phyloP scores from a whole-genome alignment of 1,140 invertebrate species.

The Drosophila ironensis region DNA sequence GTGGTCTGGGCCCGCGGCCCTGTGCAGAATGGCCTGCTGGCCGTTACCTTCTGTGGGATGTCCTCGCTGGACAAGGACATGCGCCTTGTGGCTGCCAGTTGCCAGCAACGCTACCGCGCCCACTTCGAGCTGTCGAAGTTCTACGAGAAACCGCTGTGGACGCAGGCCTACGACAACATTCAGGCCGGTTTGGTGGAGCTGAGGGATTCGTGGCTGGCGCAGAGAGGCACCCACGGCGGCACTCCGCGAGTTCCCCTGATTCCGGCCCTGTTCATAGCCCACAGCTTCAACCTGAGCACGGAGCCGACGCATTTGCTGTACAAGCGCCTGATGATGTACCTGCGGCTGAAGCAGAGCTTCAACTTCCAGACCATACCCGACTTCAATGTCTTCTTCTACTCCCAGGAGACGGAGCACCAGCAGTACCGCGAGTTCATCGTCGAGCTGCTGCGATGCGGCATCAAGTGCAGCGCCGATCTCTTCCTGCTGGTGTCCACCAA shows the following conservation, averaged over 20 bases:
- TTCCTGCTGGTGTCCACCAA: conserved; percentile 84
- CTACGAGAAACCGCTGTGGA: conserved; percentile 82
- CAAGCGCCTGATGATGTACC: conserved; percentile 85
- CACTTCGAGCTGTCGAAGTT: conserved; percentile 81
- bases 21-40: conserved; percentile 85
- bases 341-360: conserved; percentile 86
- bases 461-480: conserved; percentile 84
- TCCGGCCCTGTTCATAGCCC: conserved; percentile 86
- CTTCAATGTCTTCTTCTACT: conserved; percentile 87
- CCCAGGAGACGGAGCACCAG: conserved; percentile 84
- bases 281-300: conserved; percentile 84
- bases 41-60: conserved; percentile 84
- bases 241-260: conserved; percentile 84
- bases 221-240: conserved; percentile 66
- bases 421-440: conserved; percentile 86
- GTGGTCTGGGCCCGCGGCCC: conserved; percentile 85
- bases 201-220: conserved; percentile 65
- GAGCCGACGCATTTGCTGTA: conserved; percentile 86
- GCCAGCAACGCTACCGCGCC: conserved; percentile 85
- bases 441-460: conserved; percentile 85
- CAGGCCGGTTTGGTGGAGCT: conserved; percentile 82
- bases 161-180: conserved; percentile 82
- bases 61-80: conserved; percentile 84
- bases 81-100: conserved; percentile 85
- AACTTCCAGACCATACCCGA: conserved; percentile 87